Percentiles rank a stretch among this genome's conserved stretches.
Conservation (phyloP, 1,140 invertebrate genomes). For the Gonatopus flavifemur region DNA sequence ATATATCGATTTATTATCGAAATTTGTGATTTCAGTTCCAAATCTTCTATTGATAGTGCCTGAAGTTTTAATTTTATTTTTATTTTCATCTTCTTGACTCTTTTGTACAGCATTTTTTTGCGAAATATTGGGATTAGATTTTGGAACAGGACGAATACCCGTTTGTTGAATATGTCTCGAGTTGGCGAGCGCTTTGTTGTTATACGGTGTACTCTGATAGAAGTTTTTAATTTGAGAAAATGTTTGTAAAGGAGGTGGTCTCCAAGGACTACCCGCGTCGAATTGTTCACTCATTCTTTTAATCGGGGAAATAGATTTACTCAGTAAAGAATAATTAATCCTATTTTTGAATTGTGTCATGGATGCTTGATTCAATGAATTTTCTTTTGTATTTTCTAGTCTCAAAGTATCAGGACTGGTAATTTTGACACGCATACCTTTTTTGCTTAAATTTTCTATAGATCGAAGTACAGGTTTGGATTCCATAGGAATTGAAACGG, state of each 20-base stretch:
- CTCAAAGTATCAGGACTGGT: constrained; percentile 19
- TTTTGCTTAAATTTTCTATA: constrained; percentile 17
- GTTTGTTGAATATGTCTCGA: background rate
- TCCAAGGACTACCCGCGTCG: constrained; percentile 40
- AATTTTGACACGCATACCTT: constrained; percentile 12
- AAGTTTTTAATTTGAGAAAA: constrained; percentile 37
- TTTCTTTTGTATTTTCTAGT: constrained; percentile 21
- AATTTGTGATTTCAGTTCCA: constrained; percentile 39
- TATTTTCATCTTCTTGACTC: background rate
- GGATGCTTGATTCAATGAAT: constrained; percentile 18
- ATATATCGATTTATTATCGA: constrained; percentile 8
- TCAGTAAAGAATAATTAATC: constrained; percentile 36
- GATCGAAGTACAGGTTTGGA: constrained; percentile 14
- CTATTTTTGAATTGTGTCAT: constrained; percentile 16
- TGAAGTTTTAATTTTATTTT: background rate
- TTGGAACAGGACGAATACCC: background rate
- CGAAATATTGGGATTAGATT: background rate
- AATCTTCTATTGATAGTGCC: constrained; percentile 34
- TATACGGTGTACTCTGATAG: constrained; percentile 44
- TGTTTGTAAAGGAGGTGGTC: constrained; percentile 16
- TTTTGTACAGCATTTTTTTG: constrained; percentile 1
- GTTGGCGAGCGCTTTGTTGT: constrained; percentile 10
- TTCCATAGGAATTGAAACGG: background rate
- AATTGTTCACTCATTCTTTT: constrained; percentile 14
- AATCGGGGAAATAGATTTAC: constrained; percentile 43